Base-by-base conservation (phyloP, 2,113 vertebrate genomes). In the Ameiurus melas region DNA sequence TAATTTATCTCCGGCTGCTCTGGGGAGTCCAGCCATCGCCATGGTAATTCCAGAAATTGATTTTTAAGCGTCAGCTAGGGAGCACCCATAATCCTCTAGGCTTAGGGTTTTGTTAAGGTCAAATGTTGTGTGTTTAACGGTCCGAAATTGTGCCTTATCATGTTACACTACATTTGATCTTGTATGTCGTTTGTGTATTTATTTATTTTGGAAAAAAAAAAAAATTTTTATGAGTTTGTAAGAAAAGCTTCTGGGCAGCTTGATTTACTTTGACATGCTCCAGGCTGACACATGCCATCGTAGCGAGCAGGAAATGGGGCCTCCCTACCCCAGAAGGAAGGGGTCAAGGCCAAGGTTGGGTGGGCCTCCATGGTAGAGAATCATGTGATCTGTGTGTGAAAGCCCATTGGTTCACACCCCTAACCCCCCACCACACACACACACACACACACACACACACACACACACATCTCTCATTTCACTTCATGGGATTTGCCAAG, bases 281-380 rank as follows among this genome's bases (percentile, higher is more conserved):
- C 88, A 86, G 88, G 86, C 85, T 30, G 87, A 90, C 85, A 84
- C 85, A 51, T 83, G 78, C 83, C 60, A 27, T 77, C 14, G 70
- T 85, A 75, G 43, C 17, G 83, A 84, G 78, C 86, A 90, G 91
- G 91, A 91, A 91, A 88, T 82, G 70, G 79, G 85, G 86, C 79
- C 84, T 73, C 71, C 84, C 86, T 78, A 86, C 53, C 64, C 84
- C 55, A 58, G 80, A 88, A 73, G 39, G 55, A 68, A 64, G 43
- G 86, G 91, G 89, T 90, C 91, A 91, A 87, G 91, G 85, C 85
- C 91, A 91, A 91, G 91, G 91, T 89, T 64, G 16, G 33, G 57
- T 83, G 75, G 78, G 88, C 86, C 89, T 88, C 86, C 73, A 17
- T 66, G 60, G 6, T 57, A n/a, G 62, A 60, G 89, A 87, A 86